phyloP scores from a whole-genome alignment of 1,140 invertebrate genomes.

The Nephila pilipes region DNA sequence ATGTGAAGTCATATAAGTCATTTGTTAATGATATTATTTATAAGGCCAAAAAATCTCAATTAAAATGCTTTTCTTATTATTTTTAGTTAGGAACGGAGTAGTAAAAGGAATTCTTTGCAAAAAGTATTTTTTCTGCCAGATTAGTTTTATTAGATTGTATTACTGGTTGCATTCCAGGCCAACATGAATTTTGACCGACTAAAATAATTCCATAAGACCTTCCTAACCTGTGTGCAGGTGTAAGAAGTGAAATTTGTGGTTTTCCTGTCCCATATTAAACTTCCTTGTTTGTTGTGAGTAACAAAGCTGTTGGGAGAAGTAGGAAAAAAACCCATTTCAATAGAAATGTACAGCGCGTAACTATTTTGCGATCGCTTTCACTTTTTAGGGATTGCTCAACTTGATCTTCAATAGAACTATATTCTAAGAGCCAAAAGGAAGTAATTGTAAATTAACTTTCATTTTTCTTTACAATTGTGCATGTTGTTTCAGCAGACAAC shows the following conservation, averaged over 20 bases:
- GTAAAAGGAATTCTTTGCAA: too few species aligned
- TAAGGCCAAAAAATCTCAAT: too few species aligned
- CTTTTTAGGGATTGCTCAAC: background rate
- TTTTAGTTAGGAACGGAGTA: too few species aligned
- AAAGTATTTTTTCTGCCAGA: too few species aligned
- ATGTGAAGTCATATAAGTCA: too few species aligned
- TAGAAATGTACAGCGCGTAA: background rate
- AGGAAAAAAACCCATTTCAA: conserved; percentile 40
- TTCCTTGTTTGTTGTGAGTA: conserved; percentile 62
- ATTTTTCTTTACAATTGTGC: background rate
- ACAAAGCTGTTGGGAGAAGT: conserved; percentile 38
- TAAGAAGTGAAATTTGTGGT: conserved; percentile 26
- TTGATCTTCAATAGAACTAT: background rate
- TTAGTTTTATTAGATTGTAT: too few species aligned
- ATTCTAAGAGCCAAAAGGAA: background rate
- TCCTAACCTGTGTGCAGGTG: conserved; percentile 30
- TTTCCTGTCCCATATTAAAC: conserved; percentile 67
- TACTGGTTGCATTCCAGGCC: background rate
- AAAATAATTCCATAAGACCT: background rate
- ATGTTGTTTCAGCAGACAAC: background rate
- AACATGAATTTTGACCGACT: background rate
- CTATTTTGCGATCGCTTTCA: background rate
- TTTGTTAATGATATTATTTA: too few species aligned
- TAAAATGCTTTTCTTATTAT: too few species aligned
- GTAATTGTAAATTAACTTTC: background rate